Percentiles rank a stretch among this genome's conserved stretches.
Conservation (phyloP, 2,113 vertebrate genomes). For the Heterotilapia buettikoferi region DNA sequence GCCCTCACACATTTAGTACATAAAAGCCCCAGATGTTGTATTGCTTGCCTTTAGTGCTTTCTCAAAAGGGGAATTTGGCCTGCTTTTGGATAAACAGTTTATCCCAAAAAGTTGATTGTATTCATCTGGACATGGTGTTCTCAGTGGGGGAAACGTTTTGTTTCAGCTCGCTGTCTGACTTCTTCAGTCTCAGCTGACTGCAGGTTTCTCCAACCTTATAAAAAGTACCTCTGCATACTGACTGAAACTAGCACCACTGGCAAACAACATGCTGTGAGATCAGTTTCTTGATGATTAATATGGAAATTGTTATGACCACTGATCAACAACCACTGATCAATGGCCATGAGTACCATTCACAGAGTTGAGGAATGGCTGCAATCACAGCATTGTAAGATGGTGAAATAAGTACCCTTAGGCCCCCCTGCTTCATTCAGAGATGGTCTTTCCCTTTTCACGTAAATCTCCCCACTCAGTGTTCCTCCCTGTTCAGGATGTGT, state of each 20-base stretch:
- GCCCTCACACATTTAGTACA: neutral
- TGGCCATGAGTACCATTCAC: neutral
- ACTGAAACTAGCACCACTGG: neutral
- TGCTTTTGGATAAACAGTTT: conserved; percentile 32
- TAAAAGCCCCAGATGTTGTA: neutral
- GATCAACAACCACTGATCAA: neutral
- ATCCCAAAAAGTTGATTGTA: neutral
- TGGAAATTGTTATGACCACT: neutral
- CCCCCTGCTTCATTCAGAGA: neutral
- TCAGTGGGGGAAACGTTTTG: neutral
- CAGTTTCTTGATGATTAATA: neutral
- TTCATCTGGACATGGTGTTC: neutral
- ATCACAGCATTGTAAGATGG: neutral
- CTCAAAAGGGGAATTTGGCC: conserved; percentile 6
- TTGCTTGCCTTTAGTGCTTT: neutral
- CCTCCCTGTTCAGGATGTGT: neutral
- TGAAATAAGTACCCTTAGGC: neutral
- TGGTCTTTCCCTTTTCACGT: neutral
- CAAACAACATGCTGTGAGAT: neutral
- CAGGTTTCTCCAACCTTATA: neutral
- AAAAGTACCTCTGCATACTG: neutral
- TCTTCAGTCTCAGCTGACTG: neutral
- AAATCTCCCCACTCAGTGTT: neutral
- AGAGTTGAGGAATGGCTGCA: neutral
- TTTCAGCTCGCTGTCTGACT: neutral